A percentile compares a stretch with the other conserved stretches of the same genome.
phyloP scores from a whole-genome alignment of 2,113 vertebrate genomes.

The Australoheros scitulus region DNA sequence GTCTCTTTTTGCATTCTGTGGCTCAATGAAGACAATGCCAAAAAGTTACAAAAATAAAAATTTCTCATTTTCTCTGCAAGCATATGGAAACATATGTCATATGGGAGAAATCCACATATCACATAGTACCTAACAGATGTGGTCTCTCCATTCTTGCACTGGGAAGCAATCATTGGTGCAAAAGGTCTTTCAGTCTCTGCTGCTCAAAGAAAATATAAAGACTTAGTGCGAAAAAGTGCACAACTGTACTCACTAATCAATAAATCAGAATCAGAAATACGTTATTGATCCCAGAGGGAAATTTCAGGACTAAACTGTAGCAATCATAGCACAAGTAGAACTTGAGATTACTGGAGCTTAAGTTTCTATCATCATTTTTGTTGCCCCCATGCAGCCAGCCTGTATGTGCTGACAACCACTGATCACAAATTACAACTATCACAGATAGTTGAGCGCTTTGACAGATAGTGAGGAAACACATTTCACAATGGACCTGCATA shows the following conservation, averaged over 20 bases:
- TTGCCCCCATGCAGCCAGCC: neutral
- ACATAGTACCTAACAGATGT: neutral
- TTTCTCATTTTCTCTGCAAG: too few species aligned
- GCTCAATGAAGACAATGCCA: too few species aligned
- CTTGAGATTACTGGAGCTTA: neutral
- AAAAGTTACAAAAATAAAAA: too few species aligned
- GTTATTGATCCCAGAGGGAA: too few species aligned
- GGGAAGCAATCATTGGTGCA: neutral
- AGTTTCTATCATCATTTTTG: neutral
- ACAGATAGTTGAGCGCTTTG: neutral
- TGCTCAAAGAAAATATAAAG: neutral
- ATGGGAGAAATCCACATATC: neutral
- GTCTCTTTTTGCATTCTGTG: neutral
- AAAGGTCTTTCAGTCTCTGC: neutral
- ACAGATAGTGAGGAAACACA: constrained; percentile 1
- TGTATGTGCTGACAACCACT: constrained; percentile 7
- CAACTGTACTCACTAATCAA: neutral
- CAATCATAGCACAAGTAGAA: neutral
- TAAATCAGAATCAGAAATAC: neutral
- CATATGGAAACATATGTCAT: neutral
- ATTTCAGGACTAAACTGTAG: neutral
- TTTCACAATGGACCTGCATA: neutral
- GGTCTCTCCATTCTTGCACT: neutral
- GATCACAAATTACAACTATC: neutral
- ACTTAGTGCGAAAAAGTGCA: neutral